phyloP scores from a whole-genome alignment of 2,888 invertebrate genomes.

The Brenthis daphne region DNA sequence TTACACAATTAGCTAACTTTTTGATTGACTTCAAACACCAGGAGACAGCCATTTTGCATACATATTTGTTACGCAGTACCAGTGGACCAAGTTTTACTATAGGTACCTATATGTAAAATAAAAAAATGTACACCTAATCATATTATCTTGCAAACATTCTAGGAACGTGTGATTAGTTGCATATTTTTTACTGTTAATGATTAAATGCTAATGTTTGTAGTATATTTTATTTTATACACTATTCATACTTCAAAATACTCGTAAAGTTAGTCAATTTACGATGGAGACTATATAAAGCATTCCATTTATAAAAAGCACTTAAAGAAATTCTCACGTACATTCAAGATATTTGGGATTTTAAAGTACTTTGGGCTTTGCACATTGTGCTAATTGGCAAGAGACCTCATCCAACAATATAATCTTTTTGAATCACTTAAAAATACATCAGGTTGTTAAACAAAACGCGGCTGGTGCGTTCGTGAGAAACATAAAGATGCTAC shows the following conservation, averaged over 20 bases:
- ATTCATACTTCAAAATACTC: not conserved
- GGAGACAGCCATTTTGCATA: too few species aligned
- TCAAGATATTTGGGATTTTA: conserved; percentile 49
- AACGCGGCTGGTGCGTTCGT: conserved; percentile 44
- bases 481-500: conserved; percentile 33
- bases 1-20: too few species aligned
- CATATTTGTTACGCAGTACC: too few species aligned
- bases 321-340: conserved; percentile 52
- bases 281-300: conserved; percentile 46
- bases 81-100: too few species aligned
- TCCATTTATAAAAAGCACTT: conserved; percentile 55
- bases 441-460: conserved; percentile 66
- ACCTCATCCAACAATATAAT: conserved; percentile 48
- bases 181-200: too few species aligned
- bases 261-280: conserved; percentile 49
- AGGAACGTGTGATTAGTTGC: too few species aligned
- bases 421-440: conserved; percentile 67
- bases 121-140: too few species aligned
- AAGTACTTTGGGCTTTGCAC: conserved; percentile 36
- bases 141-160: too few species aligned
- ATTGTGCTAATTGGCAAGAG: conserved; percentile 62
- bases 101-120: too few species aligned
- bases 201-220: too few species aligned
- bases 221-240: too few species aligned
- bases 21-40: too few species aligned